Percentiles rank a stretch among this genome's conserved stretches.
Conservation (phyloP, 2,888 invertebrate species). For the Poecilobothrus nobilitatus region DNA sequence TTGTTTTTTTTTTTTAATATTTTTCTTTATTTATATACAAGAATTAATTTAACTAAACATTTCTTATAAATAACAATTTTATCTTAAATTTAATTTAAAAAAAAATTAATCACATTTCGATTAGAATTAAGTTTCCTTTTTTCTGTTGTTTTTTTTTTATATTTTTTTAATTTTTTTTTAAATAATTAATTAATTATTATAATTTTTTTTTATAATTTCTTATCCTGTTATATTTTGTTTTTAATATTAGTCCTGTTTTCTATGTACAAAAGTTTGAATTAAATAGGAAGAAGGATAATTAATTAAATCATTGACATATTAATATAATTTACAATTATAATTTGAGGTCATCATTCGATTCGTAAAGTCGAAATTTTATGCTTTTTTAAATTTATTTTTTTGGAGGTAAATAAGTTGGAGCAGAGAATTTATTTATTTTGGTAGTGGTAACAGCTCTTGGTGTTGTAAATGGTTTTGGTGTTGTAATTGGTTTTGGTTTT, state of each 20-base stretch:
- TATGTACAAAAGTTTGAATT: too few species aligned
- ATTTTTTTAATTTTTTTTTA: too few species aligned
- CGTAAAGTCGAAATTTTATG: neutral
- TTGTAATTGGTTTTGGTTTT: neutral
- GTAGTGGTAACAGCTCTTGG: neutral
- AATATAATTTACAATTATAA: too few species aligned
- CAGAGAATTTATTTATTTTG: neutral
- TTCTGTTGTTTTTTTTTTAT: neutral
- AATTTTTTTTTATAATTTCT: neutral
- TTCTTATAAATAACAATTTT: neutral
- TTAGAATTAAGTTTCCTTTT: neutral
- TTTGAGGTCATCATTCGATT: neutral
- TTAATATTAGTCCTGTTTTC: too few species aligned
- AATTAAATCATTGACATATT: too few species aligned
- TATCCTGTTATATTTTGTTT: too few species aligned
- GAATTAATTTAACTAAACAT: constrained; percentile 2
- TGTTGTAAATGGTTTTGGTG: neutral
- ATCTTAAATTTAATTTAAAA: neutral
- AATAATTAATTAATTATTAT: too few species aligned
- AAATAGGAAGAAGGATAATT: too few species aligned
- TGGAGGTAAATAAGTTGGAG: neutral
- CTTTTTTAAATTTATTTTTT: neutral
- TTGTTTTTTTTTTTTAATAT: neutral
- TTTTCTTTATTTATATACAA: constrained; percentile 1
- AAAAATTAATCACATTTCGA: constrained; percentile 6